These are phyloP conservation scores for Pavo muticus DNA, from an alignment of 2,113 vertebrate species.

Conservation along the genomic window DNA sequence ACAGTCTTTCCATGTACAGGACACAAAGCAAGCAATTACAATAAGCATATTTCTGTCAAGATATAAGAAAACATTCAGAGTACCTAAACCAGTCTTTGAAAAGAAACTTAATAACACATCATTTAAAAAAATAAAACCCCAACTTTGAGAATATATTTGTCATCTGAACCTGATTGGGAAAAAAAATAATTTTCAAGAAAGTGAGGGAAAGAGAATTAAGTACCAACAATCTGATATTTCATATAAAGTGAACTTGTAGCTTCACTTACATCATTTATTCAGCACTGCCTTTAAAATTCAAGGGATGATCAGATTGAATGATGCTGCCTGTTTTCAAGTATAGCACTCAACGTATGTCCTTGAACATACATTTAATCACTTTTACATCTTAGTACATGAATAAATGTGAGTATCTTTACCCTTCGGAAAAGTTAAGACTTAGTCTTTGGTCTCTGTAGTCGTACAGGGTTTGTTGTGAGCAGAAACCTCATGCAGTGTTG, in stretches of 20 bases:
- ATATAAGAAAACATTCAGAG: background rate
- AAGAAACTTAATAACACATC: background rate
- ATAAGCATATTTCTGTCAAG: constrained; percentile 10
- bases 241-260: background rate
- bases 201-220: background rate
- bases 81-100: background rate
- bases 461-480: background rate
- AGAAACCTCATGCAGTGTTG: background rate
- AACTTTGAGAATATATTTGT: background rate
- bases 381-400: background rate
- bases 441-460: background rate
- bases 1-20: background rate
- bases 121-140: background rate
- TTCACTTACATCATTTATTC: background rate
- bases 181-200: background rate
- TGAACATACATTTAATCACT: background rate
- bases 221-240: background rate
- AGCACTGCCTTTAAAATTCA: background rate
- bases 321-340: background rate
- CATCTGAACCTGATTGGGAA: background rate
- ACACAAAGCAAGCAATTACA: constrained; percentile 54
- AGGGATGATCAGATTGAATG: background rate
- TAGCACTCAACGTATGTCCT: background rate
- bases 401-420: background rate
- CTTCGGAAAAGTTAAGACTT: background rate